phyloP scores from a whole-genome alignment of 1,140 invertebrate genomes.

The Holotrichia oblita region DNA sequence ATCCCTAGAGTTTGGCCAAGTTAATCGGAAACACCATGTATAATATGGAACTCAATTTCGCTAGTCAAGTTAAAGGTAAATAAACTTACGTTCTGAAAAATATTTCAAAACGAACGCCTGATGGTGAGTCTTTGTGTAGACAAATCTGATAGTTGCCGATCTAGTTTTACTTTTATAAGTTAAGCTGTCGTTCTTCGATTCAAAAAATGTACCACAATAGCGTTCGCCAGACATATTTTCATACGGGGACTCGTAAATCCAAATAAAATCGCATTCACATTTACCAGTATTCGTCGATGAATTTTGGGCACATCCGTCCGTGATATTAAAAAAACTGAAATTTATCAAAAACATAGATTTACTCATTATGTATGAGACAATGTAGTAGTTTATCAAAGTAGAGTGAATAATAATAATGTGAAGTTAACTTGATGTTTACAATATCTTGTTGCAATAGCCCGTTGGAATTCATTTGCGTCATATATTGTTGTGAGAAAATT shows the following conservation, averaged over 20 bases:
- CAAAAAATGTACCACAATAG: constrained; percentile 69
- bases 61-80: too few relatives aligned
- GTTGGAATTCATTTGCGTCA: too few relatives aligned
- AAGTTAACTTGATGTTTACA: too few relatives aligned
- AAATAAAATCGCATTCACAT: constrained; percentile 73
- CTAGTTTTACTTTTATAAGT: constrained; percentile 72
- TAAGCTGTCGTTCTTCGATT: constrained; percentile 54
- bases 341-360: constrained; percentile 40
- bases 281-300: constrained; percentile 51
- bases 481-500: too few relatives aligned
- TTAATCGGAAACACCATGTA: too few relatives aligned
- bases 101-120: constrained; percentile 75
- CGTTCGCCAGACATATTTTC: constrained; percentile 70
- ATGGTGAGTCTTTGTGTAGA: constrained; percentile 70
- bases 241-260: constrained; percentile 75
- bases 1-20: too few relatives aligned
- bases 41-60: too few relatives aligned
- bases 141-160: constrained; percentile 68
- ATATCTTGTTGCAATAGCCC: too few relatives aligned
- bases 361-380: too few relatives aligned
- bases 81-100: constrained; percentile 71
- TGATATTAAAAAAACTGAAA: constrained; percentile 60
- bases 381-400: too few relatives aligned
- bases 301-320: constrained; percentile 58
- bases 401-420: too few relatives aligned